Evolutionary conservation across 1,140 invertebrate genomes (phyloP), one percentile per base, ranked within the genome.

Genomic region (Zaprionus lachaisei): DNA sequence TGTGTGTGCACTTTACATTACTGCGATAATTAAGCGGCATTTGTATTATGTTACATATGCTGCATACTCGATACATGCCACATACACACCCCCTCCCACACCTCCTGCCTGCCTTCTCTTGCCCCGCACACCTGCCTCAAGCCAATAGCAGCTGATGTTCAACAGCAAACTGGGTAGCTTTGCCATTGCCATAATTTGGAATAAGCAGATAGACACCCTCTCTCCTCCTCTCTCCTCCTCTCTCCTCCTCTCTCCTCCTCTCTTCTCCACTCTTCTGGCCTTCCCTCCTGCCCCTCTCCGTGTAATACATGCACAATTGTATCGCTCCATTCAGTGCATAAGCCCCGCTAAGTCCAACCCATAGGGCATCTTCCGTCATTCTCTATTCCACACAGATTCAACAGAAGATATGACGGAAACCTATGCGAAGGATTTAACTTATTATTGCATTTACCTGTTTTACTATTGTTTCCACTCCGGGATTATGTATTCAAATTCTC

Each of bases 1-100:
- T 67, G 38, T 60, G 28, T 37, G 20, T 72, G 44, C 55, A 68
- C 55, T 41, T 72, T 47, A 57, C 66, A 71, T 61, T 62, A 62
- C 51, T 63, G 68, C 63, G 58, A 67, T 79, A 77, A 79, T 79
- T 79, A 79, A 77, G 51, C 67, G 24, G 20, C 67, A 47, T 77
- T 79, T 67, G 51, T 71, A 58, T 65, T 34, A 72, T 58, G 73
- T 67, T 71, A 20, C 55, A 57, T 31, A 60, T 58, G 54, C 68
- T 58, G 67, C 54, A 77, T 66, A 62, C 37, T 65, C 74, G 28
- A 72, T 61, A 54, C 26, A 28, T 44, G 49, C 20, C 14, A 4
- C 12, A 5, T 4, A 12, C 5, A 5, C 5, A 4, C 41, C 31
- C 5, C 11, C 26, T 26, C 12, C 47, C 31, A 31, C 9, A 3